A percentile compares a stretch with the other conserved stretches of the same genome.
These are phyloP conservation scores for Heterohyrax brucei DNA, from an alignment of 2,797 vertebrate species.

Conservation along the genomic window DNA sequence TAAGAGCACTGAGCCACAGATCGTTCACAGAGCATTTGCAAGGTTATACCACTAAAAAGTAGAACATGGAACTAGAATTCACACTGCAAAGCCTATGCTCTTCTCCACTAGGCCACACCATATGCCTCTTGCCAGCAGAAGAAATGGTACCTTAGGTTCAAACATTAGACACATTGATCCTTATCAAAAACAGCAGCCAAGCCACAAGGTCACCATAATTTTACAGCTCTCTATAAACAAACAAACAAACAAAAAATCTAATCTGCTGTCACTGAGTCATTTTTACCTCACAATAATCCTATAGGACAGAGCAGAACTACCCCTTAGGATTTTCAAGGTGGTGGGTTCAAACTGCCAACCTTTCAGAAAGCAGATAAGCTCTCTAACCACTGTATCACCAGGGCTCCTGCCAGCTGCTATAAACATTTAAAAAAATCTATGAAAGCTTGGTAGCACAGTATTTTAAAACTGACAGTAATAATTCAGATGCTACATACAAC, in stretches of 20 bases:
- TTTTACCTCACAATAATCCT: too few species aligned
- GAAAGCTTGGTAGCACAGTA: conserved; percentile 62
- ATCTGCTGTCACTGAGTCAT: too few species aligned
- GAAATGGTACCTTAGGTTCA: background rate
- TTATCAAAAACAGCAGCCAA: conserved; percentile 57
- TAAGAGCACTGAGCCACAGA: background rate
- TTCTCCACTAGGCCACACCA: background rate
- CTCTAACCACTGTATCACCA: too few species aligned
- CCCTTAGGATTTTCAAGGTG: too few species aligned
- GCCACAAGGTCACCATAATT: conserved; percentile 69
- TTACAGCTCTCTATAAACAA: background rate
- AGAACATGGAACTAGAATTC: background rate
- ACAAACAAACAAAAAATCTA: too few species aligned
- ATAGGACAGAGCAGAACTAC: too few species aligned
- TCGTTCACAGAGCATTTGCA: background rate
- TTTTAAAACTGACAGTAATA: conserved; percentile 28
- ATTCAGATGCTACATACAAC: conserved; percentile 46
- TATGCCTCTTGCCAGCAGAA: background rate
- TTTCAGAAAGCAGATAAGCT: too few species aligned
- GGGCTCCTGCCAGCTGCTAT: conserved; percentile 25
- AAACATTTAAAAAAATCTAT: conserved; percentile 60
- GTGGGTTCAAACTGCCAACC: too few species aligned
- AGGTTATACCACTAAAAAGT: background rate
- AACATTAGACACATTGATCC: background rate
- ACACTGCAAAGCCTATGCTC: background rate